Percentiles rank a stretch among this genome's conserved stretches.
Conservation (phyloP, 2,113 vertebrate species). For the Myocastor coypus region DNA sequence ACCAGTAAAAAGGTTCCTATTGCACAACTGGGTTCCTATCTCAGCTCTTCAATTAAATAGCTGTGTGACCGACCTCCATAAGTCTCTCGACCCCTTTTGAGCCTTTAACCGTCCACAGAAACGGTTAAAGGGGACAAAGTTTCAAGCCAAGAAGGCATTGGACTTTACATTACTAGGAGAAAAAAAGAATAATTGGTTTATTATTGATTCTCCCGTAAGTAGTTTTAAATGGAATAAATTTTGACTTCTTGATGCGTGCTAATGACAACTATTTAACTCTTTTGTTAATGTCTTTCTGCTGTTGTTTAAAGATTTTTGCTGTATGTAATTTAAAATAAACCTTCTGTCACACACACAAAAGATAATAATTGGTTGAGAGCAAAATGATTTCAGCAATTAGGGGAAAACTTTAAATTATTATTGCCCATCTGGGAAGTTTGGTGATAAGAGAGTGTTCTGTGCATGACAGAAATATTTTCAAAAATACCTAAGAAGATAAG, state of each 20-base stretch:
- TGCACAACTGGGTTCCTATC: not conserved
- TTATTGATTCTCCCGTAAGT: slow-evolving; percentile 87
- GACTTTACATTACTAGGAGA: not conserved
- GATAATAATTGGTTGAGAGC: slow-evolving; percentile 50
- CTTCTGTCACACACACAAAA: slow-evolving; percentile 81
- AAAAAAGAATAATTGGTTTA: slow-evolving; percentile 31
- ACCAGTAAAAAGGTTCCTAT: not conserved
- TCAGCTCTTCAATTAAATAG: not conserved
- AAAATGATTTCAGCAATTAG: slow-evolving; percentile 48
- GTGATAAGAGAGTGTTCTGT: not conserved
- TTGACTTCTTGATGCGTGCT: slow-evolving; percentile 85
- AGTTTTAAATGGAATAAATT: slow-evolving; percentile 85
- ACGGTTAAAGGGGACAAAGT: not conserved
- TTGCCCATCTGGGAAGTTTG: slow-evolving; percentile 12
- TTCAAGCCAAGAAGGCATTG: slow-evolving; percentile 4
- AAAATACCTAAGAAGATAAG: slow-evolving; percentile 23
- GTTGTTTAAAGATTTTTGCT: slow-evolving; percentile 88
- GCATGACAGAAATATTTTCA: slow-evolving; percentile 49
- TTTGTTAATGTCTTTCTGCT: slow-evolving; percentile 86
- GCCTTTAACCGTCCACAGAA: not conserved
- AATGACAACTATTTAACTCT: slow-evolving; percentile 90
- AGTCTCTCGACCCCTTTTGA: not conserved
- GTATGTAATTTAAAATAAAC: slow-evolving; percentile 84
- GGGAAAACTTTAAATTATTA: slow-evolving; percentile 45
- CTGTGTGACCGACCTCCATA: not conserved